Evolutionary conservation across 2,113 vertebrate genomes (phyloP).

Genomic region (Toxostoma redivivum): DNA sequence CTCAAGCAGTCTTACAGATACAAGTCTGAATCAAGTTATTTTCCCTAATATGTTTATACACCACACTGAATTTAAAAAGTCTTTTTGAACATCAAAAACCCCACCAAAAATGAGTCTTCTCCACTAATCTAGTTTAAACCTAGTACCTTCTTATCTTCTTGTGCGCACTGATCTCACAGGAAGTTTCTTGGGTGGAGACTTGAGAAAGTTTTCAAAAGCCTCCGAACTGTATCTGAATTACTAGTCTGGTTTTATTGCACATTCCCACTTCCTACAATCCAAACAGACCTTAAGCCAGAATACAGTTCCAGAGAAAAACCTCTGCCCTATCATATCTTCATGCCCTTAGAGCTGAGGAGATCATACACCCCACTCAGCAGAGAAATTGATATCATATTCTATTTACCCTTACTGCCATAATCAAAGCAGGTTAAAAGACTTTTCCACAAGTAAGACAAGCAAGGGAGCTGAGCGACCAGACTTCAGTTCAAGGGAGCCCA

Average conservation of each 20-base stretch:
- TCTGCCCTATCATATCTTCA: not conserved
- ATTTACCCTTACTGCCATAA: not conserved
- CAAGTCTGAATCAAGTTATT: not conserved
- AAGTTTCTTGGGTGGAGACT: constrained; percentile 25
- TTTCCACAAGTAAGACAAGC: not conserved
- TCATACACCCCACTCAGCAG: not conserved
- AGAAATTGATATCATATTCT: not conserved
- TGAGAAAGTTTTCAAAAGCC: not conserved
- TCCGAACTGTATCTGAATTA: not conserved
- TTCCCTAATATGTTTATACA: not conserved
- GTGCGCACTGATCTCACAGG: not conserved
- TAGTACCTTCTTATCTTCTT: not conserved
- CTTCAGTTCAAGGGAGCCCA: not conserved
- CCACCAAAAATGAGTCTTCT: not conserved
- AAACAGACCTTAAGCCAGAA: not conserved
- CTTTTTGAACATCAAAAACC: not conserved
- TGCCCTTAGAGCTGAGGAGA: not conserved
- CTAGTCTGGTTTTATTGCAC: not conserved
- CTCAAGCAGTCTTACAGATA: not conserved
- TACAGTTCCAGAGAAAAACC: not conserved
- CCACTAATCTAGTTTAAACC: not conserved
- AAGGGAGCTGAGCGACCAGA: not conserved
- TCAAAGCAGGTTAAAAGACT: not conserved
- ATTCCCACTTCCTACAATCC: not conserved
- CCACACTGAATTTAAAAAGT: not conserved